Conservation (phyloP, 2,888 invertebrate genomes). For the Torymus texanus region DNA sequence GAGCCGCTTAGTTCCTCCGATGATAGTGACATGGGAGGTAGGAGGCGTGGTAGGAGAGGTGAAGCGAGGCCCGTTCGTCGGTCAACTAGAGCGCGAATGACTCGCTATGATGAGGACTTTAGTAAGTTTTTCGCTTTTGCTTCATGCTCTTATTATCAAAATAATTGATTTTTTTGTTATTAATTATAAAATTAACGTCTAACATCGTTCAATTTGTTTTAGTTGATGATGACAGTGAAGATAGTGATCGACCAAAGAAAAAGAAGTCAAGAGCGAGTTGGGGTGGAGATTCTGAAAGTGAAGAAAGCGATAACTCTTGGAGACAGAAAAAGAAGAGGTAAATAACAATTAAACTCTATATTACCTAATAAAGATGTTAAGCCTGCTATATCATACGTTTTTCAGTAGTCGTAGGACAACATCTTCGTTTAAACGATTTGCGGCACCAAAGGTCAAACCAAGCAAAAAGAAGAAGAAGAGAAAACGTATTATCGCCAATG, state of each 20-base stretch:
- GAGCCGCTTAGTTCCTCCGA: constrained; percentile 77
- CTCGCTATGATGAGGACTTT: constrained; percentile 78
- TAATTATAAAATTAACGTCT: constrained; percentile 1
- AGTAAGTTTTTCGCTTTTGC: constrained; percentile 72
- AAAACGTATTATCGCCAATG: constrained; percentile 73
- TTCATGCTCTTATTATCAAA: too few relatives aligned
- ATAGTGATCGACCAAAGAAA: constrained; percentile 77
- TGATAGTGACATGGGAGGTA: constrained; percentile 77
- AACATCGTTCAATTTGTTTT: constrained; percentile 49
- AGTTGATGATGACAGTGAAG: constrained; percentile 78
- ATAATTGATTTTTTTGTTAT: background rate
- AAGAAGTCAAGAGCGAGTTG: constrained; percentile 79
- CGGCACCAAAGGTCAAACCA: constrained; percentile 70
- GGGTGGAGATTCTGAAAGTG: constrained; percentile 78
- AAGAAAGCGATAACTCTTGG: constrained; percentile 80
- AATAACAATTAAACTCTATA: background rate
- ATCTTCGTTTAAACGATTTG: constrained; percentile 63
- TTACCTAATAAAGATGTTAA: too few relatives aligned
- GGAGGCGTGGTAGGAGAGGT: constrained; percentile 75
- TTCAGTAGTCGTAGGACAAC: constrained; percentile 67
- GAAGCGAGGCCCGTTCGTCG: constrained; percentile 76
- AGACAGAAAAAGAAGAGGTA: constrained; percentile 76
- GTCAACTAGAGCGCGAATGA: constrained; percentile 77
- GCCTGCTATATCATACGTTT: constrained; percentile 3
- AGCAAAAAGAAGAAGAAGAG: constrained; percentile 75